These are phyloP conservation scores for Lanius ludovicianus DNA, from an alignment of 2,113 vertebrate species.

Conservation along the genomic window DNA sequence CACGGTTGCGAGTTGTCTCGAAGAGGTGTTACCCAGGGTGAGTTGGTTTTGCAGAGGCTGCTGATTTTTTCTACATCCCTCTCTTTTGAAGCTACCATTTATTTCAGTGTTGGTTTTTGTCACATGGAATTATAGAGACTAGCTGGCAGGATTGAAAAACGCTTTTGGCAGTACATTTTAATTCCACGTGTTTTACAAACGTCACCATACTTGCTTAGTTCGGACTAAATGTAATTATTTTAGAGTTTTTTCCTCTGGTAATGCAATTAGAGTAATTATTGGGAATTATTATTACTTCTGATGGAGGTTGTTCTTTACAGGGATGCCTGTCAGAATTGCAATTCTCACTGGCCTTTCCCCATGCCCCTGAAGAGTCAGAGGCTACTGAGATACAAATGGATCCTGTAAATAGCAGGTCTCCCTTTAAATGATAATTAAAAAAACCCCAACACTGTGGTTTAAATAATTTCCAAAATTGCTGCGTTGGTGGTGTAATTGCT, in stretches of 20 bases:
- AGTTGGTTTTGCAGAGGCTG: not conserved
- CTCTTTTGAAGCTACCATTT: not conserved
- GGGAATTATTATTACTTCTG: not conserved
- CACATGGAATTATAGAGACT: not conserved
- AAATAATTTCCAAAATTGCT: not conserved
- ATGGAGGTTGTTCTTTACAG: not conserved
- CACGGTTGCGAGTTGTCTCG: constrained; percentile 67
- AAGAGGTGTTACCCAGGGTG: constrained; percentile 74
- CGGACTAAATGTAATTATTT: not conserved
- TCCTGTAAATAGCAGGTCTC: not conserved
- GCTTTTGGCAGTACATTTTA: not conserved
- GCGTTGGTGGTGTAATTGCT: not conserved
- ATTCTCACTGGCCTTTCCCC: not conserved
- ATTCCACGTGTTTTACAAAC: not conserved
- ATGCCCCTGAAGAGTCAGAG: not conserved
- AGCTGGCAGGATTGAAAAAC: not conserved
- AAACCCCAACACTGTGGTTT: accelerated
- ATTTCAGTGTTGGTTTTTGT: not conserved
- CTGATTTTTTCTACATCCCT: not conserved
- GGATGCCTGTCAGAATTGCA: not conserved
- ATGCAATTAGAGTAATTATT: not conserved
- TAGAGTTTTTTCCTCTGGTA: not conserved
- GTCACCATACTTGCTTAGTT: not conserved
- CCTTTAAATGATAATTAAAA: not conserved
- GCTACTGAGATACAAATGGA: not conserved